Conservation (phyloP, 1,140 invertebrate genomes). For the Colletes latitarsis region DNA sequence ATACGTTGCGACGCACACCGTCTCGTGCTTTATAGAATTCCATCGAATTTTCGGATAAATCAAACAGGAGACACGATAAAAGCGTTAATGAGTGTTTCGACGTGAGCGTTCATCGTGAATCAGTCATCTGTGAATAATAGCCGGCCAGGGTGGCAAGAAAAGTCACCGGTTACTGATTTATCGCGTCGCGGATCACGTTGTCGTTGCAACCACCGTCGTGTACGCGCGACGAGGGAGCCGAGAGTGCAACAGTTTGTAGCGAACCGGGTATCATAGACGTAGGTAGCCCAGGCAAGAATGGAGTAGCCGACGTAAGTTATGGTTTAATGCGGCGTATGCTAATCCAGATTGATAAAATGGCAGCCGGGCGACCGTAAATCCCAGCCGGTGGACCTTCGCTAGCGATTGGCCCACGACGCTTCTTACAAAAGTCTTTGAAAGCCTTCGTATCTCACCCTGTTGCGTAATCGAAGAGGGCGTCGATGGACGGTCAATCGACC, state of each 20-base stretch:
- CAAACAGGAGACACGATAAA: no score
- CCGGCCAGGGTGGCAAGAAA: slow-evolving; percentile 21
- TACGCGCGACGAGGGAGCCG: neutral
- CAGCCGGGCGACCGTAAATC: slow-evolving; percentile 70
- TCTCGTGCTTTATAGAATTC: no score
- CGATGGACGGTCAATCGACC: neutral
- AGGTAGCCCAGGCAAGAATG: slow-evolving; percentile 9
- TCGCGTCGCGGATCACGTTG: slow-evolving; percentile 33
- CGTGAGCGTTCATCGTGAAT: neutral
- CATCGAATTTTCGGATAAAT: slow-evolving; percentile 13
- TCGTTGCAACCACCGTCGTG: slow-evolving; percentile 9
- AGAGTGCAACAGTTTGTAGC: slow-evolving; percentile 1
- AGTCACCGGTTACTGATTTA: slow-evolving; percentile 27
- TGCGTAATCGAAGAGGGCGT: neutral
- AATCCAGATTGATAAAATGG: slow-evolving; percentile 78
- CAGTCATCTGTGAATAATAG: slow-evolving; percentile 34
- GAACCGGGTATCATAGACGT: slow-evolving; percentile 33
- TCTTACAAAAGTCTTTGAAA: slow-evolving; percentile 47
- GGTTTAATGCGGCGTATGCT: slow-evolving; percentile 75
- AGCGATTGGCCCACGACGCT: slow-evolving; percentile 62
- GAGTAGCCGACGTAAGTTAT: slow-evolving; percentile 68
- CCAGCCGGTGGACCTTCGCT: slow-evolving; percentile 52
- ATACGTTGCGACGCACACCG: no score
- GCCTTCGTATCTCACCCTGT: slow-evolving; percentile 24
- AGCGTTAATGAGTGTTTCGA: neutral